These are phyloP conservation scores for Spialia ferax DNA, from an alignment of 2,888 invertebrate genomes.

Conservation along the genomic window DNA sequence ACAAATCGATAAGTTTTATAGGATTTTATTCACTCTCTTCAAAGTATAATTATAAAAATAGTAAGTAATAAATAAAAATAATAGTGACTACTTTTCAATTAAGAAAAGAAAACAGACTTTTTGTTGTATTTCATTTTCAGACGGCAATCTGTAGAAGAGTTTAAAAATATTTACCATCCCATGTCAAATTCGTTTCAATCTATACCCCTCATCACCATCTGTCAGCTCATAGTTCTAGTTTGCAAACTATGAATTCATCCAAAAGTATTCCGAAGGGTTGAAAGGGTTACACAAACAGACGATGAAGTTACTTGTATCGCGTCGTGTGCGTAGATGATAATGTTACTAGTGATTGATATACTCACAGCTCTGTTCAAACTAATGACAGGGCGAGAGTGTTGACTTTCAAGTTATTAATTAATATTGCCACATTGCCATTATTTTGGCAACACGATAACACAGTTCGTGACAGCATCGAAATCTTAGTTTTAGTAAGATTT, in stretches of 20 bases:
- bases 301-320: conserved; percentile 67
- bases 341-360: conserved; percentile 83
- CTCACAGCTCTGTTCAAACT: conserved; percentile 74
- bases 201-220: conserved; percentile 1
- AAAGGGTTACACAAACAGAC: conserved; percentile 50
- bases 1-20: too few species aligned
- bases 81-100: too few species aligned
- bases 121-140: not conserved
- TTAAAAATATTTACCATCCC: conserved; percentile 3
- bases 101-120: not conserved
- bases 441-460: conserved; percentile 69
- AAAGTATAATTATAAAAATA: too few species aligned
- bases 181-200: not conserved
- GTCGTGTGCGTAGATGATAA: conserved; percentile 76
- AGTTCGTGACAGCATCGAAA: conserved; percentile 47
- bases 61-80: too few species aligned
- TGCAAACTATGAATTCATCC: conserved; percentile 13
- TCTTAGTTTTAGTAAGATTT: not conserved
- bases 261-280: conserved; percentile 11
- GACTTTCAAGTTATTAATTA: conserved; percentile 85
- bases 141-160: not conserved
- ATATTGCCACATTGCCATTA: conserved; percentile 81
- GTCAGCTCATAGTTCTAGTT: not conserved
- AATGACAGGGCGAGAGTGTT: conserved; percentile 83
- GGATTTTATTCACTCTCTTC: too few species aligned